These are phyloP conservation scores for Clunio marinus DNA, from an alignment of 2,888 invertebrate genomes.

Conservation along the genomic window DNA sequence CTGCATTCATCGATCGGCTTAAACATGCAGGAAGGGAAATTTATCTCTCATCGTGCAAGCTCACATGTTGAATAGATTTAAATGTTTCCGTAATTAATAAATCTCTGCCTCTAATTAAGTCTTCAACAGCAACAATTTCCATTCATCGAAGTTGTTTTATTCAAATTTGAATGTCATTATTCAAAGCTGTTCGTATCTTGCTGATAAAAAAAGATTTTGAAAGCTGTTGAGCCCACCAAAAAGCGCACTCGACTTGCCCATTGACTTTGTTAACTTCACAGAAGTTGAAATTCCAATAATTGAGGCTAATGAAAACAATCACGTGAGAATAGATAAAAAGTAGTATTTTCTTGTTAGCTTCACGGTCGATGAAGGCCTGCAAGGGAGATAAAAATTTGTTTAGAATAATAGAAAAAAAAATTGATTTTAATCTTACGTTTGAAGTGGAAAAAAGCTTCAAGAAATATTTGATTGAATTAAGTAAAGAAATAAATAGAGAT, in stretches of 20 bases:
- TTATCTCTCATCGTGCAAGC: not conserved
- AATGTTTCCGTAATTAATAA: not conserved
- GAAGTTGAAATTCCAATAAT: not conserved
- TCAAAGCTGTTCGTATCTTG: too few relatives aligned
- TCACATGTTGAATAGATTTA: not conserved
- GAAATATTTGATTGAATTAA: not conserved
- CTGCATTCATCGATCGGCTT: not conserved
- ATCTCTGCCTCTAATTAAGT: not conserved
- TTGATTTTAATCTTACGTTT: constrained; percentile 11
- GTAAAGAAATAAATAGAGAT: not conserved
- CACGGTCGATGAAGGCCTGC: not conserved
- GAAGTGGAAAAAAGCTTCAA: not conserved
- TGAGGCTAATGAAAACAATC: constrained; percentile 1
- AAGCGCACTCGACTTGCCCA: too few relatives aligned
- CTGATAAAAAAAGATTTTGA: too few relatives aligned
- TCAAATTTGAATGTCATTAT: too few relatives aligned
- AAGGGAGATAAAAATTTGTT: not conserved
- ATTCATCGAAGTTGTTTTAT: too few relatives aligned
- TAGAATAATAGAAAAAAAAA: constrained; percentile 8
- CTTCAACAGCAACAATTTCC: not conserved
- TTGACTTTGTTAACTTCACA: too few relatives aligned
- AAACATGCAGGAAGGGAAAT: not conserved
- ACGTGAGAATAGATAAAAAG: not conserved
- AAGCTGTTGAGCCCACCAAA: too few relatives aligned
- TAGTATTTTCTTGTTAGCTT: not conserved